phyloP scores from a whole-genome alignment of 2,797 vertebrate species.

The Pipistrellus kuhlii region DNA sequence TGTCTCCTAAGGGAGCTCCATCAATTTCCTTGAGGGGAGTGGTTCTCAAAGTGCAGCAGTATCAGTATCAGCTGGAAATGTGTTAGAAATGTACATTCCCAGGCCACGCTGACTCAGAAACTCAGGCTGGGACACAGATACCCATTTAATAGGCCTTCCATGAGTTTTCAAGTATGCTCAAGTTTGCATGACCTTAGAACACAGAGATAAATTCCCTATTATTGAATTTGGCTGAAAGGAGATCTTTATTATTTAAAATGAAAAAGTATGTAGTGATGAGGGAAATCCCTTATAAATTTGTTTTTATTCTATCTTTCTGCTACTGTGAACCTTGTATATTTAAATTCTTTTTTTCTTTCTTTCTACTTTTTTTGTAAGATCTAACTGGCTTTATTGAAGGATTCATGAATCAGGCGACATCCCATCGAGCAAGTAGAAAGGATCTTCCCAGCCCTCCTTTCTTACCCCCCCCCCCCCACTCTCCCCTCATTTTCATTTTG shows the following conservation, averaged over 20 bases:
- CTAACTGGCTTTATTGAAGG: not conserved
- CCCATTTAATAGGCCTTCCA: not conserved
- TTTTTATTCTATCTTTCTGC: conserved; percentile 24
- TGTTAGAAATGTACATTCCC: not conserved
- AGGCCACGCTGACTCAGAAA: not conserved
- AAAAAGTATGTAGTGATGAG: not conserved
- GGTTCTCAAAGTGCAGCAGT: not conserved
- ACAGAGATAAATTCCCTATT: not conserved
- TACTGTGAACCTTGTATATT: not conserved
- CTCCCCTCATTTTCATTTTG: too few species aligned
- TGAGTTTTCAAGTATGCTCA: not conserved
- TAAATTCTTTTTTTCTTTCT: not conserved
- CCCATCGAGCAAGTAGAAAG: not conserved
- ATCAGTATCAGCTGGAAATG: not conserved
- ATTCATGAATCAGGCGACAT: not conserved
- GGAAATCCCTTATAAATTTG: not conserved
- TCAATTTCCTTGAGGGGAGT: not conserved
- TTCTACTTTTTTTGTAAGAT: not conserved
- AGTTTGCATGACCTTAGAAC: not conserved
- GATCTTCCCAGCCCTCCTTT: too few species aligned
- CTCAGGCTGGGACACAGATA: not conserved
- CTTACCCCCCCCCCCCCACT: too few species aligned
- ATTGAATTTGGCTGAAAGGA: not conserved
- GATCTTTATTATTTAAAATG: not conserved
- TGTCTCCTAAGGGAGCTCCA: not conserved